A percentile compares a stretch with the other conserved stretches of the same genome.
Conservation (phyloP, 2,888 invertebrate species). For the Ophion costatus region DNA sequence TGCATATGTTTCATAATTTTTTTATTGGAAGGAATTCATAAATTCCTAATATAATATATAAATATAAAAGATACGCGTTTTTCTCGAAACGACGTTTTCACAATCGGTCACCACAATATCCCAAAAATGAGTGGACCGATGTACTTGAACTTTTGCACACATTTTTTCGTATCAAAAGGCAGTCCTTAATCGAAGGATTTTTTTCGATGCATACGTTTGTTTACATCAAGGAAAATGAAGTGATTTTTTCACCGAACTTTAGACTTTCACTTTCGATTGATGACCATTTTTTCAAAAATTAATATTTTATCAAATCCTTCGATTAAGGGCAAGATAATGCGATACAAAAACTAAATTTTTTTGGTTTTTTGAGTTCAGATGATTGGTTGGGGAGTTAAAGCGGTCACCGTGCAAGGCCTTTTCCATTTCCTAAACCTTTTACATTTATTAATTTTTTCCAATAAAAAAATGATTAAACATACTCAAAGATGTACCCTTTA, state of each 20-base stretch:
- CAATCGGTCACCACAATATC: constrained; percentile 30
- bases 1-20: too few species aligned
- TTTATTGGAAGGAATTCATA: background rate
- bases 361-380: too few species aligned
- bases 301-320: constrained; percentile 11
- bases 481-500: background rate
- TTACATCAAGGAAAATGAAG: constrained; percentile 3
- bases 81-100: constrained; percentile 13
- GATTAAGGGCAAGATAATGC: constrained; percentile 37
- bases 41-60: too few species aligned
- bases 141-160: constrained; percentile 6
- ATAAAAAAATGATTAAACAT: background rate
- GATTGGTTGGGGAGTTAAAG: too few species aligned
- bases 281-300: constrained; percentile 38
- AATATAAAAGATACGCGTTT: constrained; percentile 7
- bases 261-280: constrained; percentile 18
- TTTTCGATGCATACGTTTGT: too few species aligned
- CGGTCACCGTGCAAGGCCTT: too few species aligned
- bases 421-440: background rate
- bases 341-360: too few species aligned
- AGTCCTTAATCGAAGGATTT: background rate
- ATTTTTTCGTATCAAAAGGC: constrained; percentile 9
- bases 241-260: constrained; percentile 35
- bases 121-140: background rate
- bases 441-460: background rate